phyloP scores from a whole-genome alignment of 2,113 vertebrate species.

The Tupaia chinensis region DNA sequence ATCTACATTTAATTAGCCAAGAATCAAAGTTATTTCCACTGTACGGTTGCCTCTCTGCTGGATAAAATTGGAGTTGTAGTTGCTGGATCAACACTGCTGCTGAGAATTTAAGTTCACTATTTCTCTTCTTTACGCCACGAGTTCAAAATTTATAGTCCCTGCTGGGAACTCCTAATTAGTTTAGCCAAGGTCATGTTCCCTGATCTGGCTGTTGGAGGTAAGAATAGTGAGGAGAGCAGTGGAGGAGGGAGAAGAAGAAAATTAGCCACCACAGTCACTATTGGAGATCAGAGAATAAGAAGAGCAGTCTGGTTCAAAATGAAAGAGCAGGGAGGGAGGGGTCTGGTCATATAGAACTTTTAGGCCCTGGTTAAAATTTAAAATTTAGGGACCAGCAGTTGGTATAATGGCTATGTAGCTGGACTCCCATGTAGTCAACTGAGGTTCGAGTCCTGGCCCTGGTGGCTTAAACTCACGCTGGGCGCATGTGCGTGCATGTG shows the following conservation, averaged over 20 bases:
- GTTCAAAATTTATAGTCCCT: not conserved
- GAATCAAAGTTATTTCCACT: not conserved
- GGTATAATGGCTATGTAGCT: no score
- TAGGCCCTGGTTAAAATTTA: not conserved
- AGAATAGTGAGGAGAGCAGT: fast-evolving
- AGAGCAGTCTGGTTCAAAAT: not conserved
- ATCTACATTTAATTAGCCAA: not conserved
- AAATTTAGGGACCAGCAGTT: no score
- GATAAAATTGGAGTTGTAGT: not conserved
- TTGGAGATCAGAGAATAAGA: not conserved
- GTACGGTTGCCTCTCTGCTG: not conserved
- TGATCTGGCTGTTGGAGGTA: not conserved
- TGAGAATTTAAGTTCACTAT: not conserved
- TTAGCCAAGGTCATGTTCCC: not conserved
- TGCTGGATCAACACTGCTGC: not conserved
- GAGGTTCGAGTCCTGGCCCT: no score
- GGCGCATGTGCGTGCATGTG: no score
- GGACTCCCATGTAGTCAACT: no score
- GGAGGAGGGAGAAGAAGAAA: not conserved
- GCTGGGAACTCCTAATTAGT: not conserved
- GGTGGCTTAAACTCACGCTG: no score
- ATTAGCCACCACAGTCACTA: not conserved
- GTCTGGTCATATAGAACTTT: not conserved
- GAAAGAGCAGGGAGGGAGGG: not conserved
- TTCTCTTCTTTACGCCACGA: not conserved